These are phyloP conservation scores for Eupsilia transversa DNA, from an alignment of 2,888 invertebrate species.

Conservation along the genomic window DNA sequence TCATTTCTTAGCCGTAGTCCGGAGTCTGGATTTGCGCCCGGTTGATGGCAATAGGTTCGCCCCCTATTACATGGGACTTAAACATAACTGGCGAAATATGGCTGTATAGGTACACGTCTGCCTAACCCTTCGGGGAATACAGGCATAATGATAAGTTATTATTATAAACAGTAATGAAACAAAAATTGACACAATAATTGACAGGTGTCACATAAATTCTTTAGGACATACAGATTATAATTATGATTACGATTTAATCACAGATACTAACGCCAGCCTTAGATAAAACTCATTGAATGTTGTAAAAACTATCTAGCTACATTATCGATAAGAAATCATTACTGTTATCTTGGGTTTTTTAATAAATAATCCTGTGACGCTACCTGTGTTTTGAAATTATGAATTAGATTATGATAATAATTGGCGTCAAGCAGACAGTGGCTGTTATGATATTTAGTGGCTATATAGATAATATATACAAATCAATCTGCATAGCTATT, in stretches of 20 bases:
- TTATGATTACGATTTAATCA: slow-evolving; percentile 53
- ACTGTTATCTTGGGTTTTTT: slow-evolving; percentile 48
- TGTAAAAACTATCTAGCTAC: slow-evolving; percentile 47
- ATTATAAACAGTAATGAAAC: slow-evolving; percentile 23
- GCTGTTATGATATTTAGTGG: slow-evolving; percentile 1
- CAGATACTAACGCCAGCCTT: slow-evolving; percentile 44
- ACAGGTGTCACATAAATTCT: slow-evolving; percentile 63
- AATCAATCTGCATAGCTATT: too few relatives aligned
- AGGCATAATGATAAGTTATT: not conserved
- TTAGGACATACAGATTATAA: slow-evolving; percentile 46
- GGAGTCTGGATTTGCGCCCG: not conserved
- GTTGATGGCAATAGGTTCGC: not conserved
- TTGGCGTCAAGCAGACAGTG: not conserved
- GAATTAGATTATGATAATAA: slow-evolving; percentile 30
- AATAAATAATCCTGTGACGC: slow-evolving; percentile 49
- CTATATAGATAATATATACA: too few relatives aligned
- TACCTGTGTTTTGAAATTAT: slow-evolving; percentile 47
- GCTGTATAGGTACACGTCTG: not conserved
- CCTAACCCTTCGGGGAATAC: rapidly evolving
- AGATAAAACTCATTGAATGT: slow-evolving; percentile 55
- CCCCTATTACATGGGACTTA: not conserved
- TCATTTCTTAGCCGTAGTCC: not conserved
- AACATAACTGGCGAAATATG: not conserved
- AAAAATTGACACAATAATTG: slow-evolving; percentile 60
- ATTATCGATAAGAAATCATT: slow-evolving; percentile 38